Evolutionary conservation across 2,113 vertebrate species (phyloP).

Genomic region (Regulus satrapa): DNA sequence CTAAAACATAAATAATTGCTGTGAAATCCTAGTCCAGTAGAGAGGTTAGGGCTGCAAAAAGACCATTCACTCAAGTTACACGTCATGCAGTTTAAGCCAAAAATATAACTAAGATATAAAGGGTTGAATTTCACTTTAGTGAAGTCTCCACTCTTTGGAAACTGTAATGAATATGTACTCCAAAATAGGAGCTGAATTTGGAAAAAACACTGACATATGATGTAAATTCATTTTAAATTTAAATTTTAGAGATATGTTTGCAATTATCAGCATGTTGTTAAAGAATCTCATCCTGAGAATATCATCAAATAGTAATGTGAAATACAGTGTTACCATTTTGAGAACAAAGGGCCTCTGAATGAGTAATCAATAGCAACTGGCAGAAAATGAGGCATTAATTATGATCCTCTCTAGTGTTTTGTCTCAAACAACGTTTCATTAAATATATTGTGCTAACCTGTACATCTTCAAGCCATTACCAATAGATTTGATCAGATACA

Average conservation of each 20-base stretch:
- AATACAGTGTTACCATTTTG: constrained; percentile 76
- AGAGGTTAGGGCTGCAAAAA: not conserved
- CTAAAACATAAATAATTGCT: not conserved
- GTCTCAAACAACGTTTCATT: constrained; percentile 82
- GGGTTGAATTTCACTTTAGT: not conserved
- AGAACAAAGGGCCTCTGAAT: constrained; percentile 81
- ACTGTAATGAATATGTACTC: constrained; percentile 35
- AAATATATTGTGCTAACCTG: constrained; percentile 81
- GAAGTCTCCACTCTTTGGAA: not conserved
- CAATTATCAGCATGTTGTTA: constrained; percentile 76
- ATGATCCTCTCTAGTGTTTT: constrained; percentile 76
- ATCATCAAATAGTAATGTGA: constrained; percentile 79
- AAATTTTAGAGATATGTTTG: constrained; percentile 72
- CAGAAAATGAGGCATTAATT: constrained; percentile 82
- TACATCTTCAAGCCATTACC: constrained; percentile 70
- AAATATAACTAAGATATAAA: not conserved
- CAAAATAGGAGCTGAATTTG: constrained; percentile 53
- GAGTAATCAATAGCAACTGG: constrained; percentile 83
- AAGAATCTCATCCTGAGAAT: constrained; percentile 77
- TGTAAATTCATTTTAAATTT: constrained; percentile 74
- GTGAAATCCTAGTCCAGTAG: not conserved
- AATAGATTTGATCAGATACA: constrained; percentile 66
- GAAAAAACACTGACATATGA: constrained; percentile 67
- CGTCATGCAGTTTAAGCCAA: not conserved
- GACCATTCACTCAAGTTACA: not conserved